Evolutionary conservation across 2,113 vertebrate species (phyloP).

Genomic region (Nothobranchius kuhntae): DNA sequence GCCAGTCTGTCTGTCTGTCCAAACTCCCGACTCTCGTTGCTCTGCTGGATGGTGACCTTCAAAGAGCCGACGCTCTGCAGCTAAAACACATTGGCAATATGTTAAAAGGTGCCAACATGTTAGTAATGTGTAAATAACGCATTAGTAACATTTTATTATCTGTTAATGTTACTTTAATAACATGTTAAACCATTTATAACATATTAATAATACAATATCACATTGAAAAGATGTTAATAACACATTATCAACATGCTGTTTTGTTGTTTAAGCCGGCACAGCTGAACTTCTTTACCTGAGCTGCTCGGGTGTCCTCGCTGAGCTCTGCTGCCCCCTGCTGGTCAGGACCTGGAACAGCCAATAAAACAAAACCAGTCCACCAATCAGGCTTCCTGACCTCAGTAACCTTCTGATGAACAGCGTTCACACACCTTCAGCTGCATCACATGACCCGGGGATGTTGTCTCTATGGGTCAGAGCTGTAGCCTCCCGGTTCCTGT

Average conservation of each 20-base stretch:
- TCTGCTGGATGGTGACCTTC: conserved; percentile 95
- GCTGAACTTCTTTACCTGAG: conserved; percentile 58
- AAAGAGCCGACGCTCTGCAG: conserved; percentile 84
- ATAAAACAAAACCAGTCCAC: background rate
- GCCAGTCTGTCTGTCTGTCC: conserved; percentile 75
- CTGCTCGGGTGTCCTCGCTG: conserved; percentile 63
- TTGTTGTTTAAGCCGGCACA: background rate
- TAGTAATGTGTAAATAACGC: background rate
- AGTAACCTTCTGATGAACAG: background rate
- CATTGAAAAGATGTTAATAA: no score
- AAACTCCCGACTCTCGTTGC: conserved; percentile 90
- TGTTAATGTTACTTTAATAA: background rate
- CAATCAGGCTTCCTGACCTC: background rate
- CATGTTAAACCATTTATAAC: background rate
- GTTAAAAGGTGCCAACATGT: background rate
- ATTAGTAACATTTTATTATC: background rate
- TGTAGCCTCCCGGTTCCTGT: conserved; percentile 28
- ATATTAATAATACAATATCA: no score
- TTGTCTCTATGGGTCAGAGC: conserved; percentile 1
- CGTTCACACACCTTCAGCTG: conserved; percentile 20
- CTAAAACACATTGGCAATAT: conserved; percentile 49
- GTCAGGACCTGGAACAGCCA: conserved; percentile 12
- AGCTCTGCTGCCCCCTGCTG: conserved; percentile 56
- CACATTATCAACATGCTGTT: no score
- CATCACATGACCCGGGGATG: conserved; percentile 32